Evolutionary conservation across 92 coral and sea anemone species (phyloP).

Genomic region (Scolanthus callimorphus): DNA sequence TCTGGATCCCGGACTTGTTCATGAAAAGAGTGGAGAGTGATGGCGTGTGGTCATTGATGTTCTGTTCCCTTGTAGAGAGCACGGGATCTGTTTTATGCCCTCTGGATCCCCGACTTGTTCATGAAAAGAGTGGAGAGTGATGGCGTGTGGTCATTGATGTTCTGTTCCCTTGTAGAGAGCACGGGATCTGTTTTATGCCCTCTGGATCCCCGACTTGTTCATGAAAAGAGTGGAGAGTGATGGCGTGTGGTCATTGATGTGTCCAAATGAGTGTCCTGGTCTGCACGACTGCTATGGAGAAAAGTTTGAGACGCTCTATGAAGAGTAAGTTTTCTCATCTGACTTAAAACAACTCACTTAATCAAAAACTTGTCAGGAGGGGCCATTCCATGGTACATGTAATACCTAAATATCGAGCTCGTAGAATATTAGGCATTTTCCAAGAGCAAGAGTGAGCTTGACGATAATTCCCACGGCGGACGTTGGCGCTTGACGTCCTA

Average conservation of each 20-base stretch:
- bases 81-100: conserved; percentile 88
- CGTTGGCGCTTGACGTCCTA: too few relatives aligned
- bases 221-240: conserved; percentile 89
- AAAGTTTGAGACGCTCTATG: conserved; percentile 81
- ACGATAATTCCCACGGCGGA: too few relatives aligned
- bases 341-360: too few relatives aligned
- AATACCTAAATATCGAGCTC: too few relatives aligned
- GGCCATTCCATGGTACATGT: too few relatives aligned
- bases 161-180: conserved; percentile 63
- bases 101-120: conserved; percentile 94
- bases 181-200: conserved; percentile 88
- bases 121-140: conserved; percentile 89
- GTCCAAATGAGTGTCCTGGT: conserved; percentile 95
- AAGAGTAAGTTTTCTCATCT: conserved; percentile 46
- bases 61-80: conserved; percentile 63
- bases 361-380: too few relatives aligned
- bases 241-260: conserved; percentile 87
- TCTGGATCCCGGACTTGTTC: conserved; percentile 94
- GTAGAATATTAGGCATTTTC: too few relatives aligned
- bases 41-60: conserved; percentile 2
- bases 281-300: conserved; percentile 83
- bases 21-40: conserved; percentile 89
- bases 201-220: conserved; percentile 94
- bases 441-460: too few relatives aligned
- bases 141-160: conserved; percentile 2